Evolutionary conservation across 2,797 vertebrate species (phyloP), one percentile per base, ranked within the genome.

Genomic region (Bovichtus variegatus): DNA sequence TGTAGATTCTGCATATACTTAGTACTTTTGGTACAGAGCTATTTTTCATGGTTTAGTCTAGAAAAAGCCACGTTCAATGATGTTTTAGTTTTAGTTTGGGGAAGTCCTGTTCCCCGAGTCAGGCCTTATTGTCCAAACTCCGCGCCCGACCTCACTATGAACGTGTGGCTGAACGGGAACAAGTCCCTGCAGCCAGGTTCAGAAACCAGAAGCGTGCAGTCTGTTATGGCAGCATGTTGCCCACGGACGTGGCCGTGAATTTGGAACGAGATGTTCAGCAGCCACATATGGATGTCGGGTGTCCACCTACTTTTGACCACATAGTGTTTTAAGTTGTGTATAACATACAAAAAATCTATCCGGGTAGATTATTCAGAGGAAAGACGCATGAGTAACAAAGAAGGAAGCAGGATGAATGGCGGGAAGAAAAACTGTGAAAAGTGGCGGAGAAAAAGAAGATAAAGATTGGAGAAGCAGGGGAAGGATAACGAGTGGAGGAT

Each of bases 381-480:
- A 67, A 70, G 4, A 15, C 5, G 54, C 6, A n/a, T 43, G 29
- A 36, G 38, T 8, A 43, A 49, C 23, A 58, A 58, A 41, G 36
- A 60, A 5, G 13, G 23, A 7, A 55, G 50, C 41, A 36, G 4
- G 2, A 58, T 62, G 29, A 36, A 49, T 50, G 40, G 64, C 16
- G 63, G 36, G 7, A 57, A 51, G 29, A 21, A 77, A 70, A 72
- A 58, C 19, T 31, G 25, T 36, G 31, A 73, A 62, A 81, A 64
- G 15, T 47, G 18, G 18, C 7, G 9, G 25, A 60, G 40, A 31
- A 41, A 41, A 57, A 81, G 43, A 4, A 83, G 57, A 72, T 46
- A 49, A 47, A 57, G 51, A 23, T 25, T 21, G 7, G 50, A 55
- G 74, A 66, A 46, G 51, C 41, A 47, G 15, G 40, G 34, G 1